Evolutionary conservation across 2,888 invertebrate species (phyloP), one percentile per base, ranked within the genome.

Genomic region (Lumbricus terrestris): DNA sequence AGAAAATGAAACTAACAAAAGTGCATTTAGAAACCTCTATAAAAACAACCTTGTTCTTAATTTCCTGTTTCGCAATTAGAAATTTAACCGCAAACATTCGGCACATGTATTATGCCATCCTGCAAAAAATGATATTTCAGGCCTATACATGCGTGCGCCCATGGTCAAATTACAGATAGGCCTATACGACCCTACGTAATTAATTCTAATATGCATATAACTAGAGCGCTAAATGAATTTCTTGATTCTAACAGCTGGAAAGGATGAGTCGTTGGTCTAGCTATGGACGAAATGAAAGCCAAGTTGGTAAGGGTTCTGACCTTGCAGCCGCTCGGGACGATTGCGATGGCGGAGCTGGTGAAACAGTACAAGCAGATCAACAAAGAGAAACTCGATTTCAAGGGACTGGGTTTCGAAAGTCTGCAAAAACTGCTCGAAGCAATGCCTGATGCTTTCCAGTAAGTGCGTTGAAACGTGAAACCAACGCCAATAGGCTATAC

Each of bases 301-400:
- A 85, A 85, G 85, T 37, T 85, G 35, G 20, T 18, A 23, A 85
- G 34, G 16, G 85, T 18, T 34, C 85, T 85, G 16, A 34, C 23
- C n/a, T 16, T 37, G 85, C 34, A 8, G 85, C 85, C 85, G 20
- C 34, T 85, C 20, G 85, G 85, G 13, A 15, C 85, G 85, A 85
- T 85, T 37, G 37, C 34, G 18, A 85, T 85, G 35, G 34, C 85
- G 6, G 85, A 85, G 35, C 85, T 85, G 35, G 35, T 29, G 13
- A 34, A 29, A 20, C 37, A 37, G 16, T 85, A 85, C 85, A 85
- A 35, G 85, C 20, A 34, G 85, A 34, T 34, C 85, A 29, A 85
- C 37, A 85, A 85, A 85, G 85, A 85, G 35, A 85, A 85, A 23
- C 85, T 85, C 5, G 85, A 85, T 23, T 85, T 85, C n/a, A 34